These are phyloP conservation scores for Ochropacha duplaris DNA, from an alignment of 2,888 invertebrate genomes.

Conservation along the genomic window DNA sequence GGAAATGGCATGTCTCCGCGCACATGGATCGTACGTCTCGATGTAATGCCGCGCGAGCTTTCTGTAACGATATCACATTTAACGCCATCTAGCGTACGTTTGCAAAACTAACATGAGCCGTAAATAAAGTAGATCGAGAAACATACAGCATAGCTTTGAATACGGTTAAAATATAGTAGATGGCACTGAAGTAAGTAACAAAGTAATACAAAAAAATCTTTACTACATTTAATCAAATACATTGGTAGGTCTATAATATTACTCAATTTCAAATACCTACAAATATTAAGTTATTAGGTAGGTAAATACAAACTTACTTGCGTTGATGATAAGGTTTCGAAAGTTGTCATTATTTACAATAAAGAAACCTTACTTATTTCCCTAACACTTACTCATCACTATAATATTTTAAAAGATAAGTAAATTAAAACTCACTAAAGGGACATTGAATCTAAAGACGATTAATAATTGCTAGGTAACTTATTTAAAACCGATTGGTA, in stretches of 20 bases:
- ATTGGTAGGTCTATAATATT: too few species aligned
- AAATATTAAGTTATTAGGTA: too few species aligned
- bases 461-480: too few species aligned
- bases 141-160: not conserved
- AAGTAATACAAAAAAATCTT: too few species aligned
- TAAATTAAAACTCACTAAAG: too few species aligned
- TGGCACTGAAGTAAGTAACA: not conserved
- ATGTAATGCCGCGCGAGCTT: conserved; percentile 81
- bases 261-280: too few species aligned
- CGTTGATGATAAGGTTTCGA: conserved; percentile 47
- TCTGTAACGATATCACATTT: conserved; percentile 63
- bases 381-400: too few species aligned
- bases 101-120: conserved; percentile 6
- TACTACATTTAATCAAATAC: too few species aligned
- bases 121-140: not conserved
- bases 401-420: too few species aligned
- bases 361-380: not conserved
- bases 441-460: too few species aligned
- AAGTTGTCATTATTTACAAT: conserved; percentile 42
- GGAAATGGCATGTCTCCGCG: conserved; percentile 76
- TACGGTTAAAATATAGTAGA: not conserved
- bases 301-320: conserved; percentile 44
- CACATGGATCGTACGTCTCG: conserved; percentile 81
- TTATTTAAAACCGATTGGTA: too few species aligned
- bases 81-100: conserved; percentile 35